These are phyloP conservation scores for Herminia tarsipennalis DNA, from an alignment of 2,888 invertebrate species.

Conservation along the genomic window DNA sequence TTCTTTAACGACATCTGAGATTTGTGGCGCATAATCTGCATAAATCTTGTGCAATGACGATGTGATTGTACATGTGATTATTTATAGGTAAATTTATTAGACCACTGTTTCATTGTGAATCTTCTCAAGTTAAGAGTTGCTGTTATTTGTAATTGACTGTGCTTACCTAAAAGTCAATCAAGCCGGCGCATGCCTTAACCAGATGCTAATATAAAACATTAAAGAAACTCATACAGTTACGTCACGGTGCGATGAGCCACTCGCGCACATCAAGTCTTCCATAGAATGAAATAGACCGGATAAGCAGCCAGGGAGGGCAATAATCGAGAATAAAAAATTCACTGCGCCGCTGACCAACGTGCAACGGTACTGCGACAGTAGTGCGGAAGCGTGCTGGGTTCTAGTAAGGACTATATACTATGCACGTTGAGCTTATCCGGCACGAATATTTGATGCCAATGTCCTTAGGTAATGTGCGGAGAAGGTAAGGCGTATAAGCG, in stretches of 20 bases:
- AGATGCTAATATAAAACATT: conserved; percentile 1
- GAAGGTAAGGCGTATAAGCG: conserved; percentile 25
- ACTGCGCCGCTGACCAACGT: conserved; percentile 47
- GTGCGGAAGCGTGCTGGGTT: conserved; percentile 44
- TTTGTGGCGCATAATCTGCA: no score
- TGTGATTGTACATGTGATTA: no score
- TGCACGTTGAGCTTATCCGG: conserved; percentile 41
- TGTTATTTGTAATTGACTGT: no score
- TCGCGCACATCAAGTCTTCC: conserved; percentile 44
- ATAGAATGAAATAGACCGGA: conserved; percentile 68
- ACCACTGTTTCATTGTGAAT: no score
- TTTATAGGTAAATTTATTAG: no score
- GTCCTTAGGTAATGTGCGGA: conserved; percentile 34
- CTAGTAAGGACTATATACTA: conserved; percentile 31
- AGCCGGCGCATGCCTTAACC: background rate
- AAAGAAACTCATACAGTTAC: conserved; percentile 27
- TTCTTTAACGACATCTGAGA: no score
- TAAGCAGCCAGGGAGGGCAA: conserved; percentile 61
- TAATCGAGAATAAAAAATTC: conserved; percentile 80
- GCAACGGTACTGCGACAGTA: conserved; percentile 36
- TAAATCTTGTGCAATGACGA: no score
- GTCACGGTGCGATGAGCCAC: conserved; percentile 4
- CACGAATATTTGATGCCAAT: conserved; percentile 53
- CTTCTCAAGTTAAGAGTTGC: no score
- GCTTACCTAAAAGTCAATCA: no score